phyloP scores from a whole-genome alignment of 2,113 vertebrate genomes.

The Calidris pugnax region DNA sequence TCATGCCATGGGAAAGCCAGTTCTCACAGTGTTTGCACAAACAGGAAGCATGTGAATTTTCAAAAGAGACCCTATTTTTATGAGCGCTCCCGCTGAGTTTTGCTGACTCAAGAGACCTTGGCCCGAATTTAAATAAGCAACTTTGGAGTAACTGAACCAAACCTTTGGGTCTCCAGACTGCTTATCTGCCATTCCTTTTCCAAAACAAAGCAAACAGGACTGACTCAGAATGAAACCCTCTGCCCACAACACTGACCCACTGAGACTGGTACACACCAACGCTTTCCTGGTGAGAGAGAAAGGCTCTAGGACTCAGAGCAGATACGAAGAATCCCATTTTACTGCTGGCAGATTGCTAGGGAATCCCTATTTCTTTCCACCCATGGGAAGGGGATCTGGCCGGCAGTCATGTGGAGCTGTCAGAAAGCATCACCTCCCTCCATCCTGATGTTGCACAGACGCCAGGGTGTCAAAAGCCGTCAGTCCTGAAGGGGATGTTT shows the following conservation, averaged over 20 bases:
- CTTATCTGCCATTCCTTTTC: not conserved
- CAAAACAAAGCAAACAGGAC: not conserved
- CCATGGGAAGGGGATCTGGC: not conserved
- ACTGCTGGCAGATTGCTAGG: not conserved
- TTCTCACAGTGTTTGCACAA: slow-evolving; percentile 58
- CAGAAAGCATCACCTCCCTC: slow-evolving; percentile 1
- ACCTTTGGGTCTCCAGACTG: not conserved
- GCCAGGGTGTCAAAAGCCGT: not conserved
- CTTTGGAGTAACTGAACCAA: not conserved
- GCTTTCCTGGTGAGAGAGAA: not conserved
- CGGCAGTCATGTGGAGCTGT: not conserved
- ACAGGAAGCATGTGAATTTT: slow-evolving; percentile 66
- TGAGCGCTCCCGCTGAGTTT: slow-evolving; percentile 49
- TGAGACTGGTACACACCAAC: not conserved
- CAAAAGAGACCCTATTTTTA: slow-evolving; percentile 70
- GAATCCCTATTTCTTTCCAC: slow-evolving; percentile 28
- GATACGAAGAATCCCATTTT: not conserved
- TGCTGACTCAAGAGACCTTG: slow-evolving; percentile 66
- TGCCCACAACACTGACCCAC: not conserved
- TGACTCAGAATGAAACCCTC: not conserved
- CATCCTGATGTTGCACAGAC: slow-evolving; percentile 21
- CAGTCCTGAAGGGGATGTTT: not conserved
- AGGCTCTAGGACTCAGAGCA: not conserved
- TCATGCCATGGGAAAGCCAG: slow-evolving; percentile 58
- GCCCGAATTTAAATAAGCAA: slow-evolving; percentile 52